Percentiles rank a stretch among this genome's conserved stretches.
These are phyloP conservation scores for Plodia interpunctella DNA, from an alignment of 1,140 invertebrate species.

Conservation along the genomic window DNA sequence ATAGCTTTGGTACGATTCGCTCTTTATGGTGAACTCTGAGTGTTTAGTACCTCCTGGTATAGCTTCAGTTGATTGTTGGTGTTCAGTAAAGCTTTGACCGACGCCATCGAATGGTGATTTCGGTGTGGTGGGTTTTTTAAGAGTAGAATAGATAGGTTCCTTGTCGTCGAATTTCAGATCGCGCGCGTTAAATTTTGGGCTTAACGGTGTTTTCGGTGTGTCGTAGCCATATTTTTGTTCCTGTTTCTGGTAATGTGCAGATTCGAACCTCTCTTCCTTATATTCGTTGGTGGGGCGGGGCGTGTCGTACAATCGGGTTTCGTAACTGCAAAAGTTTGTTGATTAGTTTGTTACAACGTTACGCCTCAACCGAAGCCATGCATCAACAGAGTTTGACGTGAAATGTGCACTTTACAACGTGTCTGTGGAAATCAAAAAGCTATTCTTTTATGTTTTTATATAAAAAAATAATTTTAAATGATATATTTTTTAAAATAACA, in stretches of 20 bases:
- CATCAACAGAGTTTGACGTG: background rate
- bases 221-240: slow-evolving; percentile 61
- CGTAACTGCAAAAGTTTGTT: slow-evolving; percentile 65
- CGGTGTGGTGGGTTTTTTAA: slow-evolving; percentile 47
- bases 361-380: background rate
- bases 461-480: too few species aligned
- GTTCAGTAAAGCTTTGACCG: slow-evolving; percentile 60
- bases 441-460: too few species aligned
- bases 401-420: too few species aligned
- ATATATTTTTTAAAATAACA: too few species aligned
- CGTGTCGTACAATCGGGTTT: slow-evolving; percentile 72
- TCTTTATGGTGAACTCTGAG: slow-evolving; percentile 59
- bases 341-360: slow-evolving; percentile 28
- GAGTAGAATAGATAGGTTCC: slow-evolving; percentile 58
- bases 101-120: slow-evolving; percentile 51
- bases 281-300: slow-evolving; percentile 58
- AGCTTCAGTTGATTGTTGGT: slow-evolving; percentile 59
- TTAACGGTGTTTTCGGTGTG: slow-evolving; percentile 57
- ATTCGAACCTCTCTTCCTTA: slow-evolving; percentile 51
- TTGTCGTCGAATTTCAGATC: slow-evolving; percentile 70
- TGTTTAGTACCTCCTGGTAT: slow-evolving; percentile 63
- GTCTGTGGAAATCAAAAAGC: too few species aligned
- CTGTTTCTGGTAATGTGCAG: slow-evolving; percentile 31
- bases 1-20: slow-evolving; percentile 59
- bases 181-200: slow-evolving; percentile 73